These are phyloP conservation scores for Sicus ferrugineus DNA, from an alignment of 2,888 invertebrate genomes.

Conservation along the genomic window DNA sequence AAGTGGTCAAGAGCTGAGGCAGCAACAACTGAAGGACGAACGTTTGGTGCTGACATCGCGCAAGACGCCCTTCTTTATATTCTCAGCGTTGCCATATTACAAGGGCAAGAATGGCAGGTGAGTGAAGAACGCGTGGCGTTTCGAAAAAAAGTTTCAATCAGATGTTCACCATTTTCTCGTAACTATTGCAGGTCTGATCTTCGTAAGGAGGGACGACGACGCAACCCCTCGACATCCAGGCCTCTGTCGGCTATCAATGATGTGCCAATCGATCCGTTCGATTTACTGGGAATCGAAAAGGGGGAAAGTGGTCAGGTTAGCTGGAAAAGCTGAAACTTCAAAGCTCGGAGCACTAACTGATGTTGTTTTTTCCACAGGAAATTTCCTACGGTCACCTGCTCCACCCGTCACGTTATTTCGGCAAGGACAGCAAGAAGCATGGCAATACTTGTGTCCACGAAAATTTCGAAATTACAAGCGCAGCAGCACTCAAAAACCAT, in stretches of 20 bases:
- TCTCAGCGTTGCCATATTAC: constrained; percentile 86
- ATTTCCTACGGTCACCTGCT: constrained; percentile 87
- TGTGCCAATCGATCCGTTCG: constrained; percentile 82
- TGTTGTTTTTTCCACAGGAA: constrained; percentile 67
- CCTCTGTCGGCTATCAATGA: constrained; percentile 87
- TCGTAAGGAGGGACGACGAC: constrained; percentile 77
- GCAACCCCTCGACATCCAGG: constrained; percentile 82
- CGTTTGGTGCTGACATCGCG: constrained; percentile 82
- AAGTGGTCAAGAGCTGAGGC: constrained; percentile 67
- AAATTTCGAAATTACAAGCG: constrained; percentile 64
- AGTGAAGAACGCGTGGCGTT: constrained; percentile 42
- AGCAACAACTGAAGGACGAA: constrained; percentile 78
- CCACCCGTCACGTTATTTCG: constrained; percentile 73
- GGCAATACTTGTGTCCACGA: constrained; percentile 47
- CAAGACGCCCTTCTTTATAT: constrained; percentile 84
- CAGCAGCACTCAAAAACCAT: constrained; percentile 67
- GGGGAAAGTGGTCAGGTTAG: constrained; percentile 85
- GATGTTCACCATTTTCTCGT: background rate
- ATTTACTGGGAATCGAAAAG: constrained; percentile 81
- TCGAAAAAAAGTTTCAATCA: background rate
- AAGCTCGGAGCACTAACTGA: background rate
- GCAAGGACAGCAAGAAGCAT: constrained; percentile 64
- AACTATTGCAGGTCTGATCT: constrained; percentile 68
- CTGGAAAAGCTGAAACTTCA: background rate
- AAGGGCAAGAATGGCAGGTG: constrained; percentile 73